Evolutionary conservation across 2,888 invertebrate genomes (phyloP).

Genomic region (Drosophila pegasa): DNA sequence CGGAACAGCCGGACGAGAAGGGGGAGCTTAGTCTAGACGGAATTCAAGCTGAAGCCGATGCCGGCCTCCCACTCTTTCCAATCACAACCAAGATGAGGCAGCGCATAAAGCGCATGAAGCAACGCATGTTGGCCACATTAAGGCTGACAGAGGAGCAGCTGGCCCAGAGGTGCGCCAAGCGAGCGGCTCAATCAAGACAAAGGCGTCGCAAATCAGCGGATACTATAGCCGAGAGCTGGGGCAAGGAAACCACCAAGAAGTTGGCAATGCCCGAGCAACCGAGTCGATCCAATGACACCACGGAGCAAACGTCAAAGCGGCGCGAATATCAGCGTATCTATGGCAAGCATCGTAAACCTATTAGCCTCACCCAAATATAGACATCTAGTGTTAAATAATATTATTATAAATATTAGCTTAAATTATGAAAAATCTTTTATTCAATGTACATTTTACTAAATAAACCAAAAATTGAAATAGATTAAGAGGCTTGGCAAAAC

Average conservation of each 20-base stretch:
- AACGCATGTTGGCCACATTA: conserved; percentile 52
- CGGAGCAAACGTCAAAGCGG: conserved; percentile 6
- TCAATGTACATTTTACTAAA: neutral
- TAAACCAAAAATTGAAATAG: neutral
- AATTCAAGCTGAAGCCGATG: neutral
- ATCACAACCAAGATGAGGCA: conserved; percentile 41
- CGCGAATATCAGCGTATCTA: conserved; percentile 18
- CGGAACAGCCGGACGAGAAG: neutral
- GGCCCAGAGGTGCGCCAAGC: conserved; percentile 21
- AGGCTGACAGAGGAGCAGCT: conserved; percentile 45
- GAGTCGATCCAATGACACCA: conserved; percentile 7
- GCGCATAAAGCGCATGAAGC: conserved; percentile 57
- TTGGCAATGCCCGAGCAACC: conserved; percentile 34
- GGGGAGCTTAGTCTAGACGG: neutral
- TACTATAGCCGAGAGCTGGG: conserved; percentile 17
- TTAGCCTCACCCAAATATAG: conserved; percentile 25
- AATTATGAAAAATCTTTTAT: neutral
- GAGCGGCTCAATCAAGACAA: conserved; percentile 18
- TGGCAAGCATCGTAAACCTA: conserved; percentile 14
- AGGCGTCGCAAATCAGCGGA: conserved; percentile 13
- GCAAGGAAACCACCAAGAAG: conserved; percentile 19
- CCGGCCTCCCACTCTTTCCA: conserved; percentile 37
- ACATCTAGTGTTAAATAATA: neutral
- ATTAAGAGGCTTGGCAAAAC: too few relatives aligned
- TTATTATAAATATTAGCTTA: neutral